Evolutionary conservation across 1,140 invertebrate species (phyloP), one percentile per base, ranked within the genome.

Genomic region (Caenorhabditis brenneri): DNA sequence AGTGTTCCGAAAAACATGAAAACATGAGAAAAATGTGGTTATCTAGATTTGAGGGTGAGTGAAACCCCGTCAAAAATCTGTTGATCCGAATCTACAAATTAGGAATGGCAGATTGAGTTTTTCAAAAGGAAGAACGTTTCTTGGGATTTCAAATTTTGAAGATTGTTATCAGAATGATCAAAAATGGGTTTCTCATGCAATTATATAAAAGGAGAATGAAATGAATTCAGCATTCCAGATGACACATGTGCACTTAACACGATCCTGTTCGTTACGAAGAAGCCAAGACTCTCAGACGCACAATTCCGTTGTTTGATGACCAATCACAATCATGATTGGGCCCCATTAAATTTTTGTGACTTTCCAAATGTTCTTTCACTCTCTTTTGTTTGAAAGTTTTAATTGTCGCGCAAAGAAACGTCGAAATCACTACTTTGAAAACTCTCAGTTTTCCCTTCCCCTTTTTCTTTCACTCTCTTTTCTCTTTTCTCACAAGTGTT

Each of bases 291-390:
- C 65, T 6, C 65, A 74, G 36, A 74, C 65, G n/a, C 65, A 74
- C 65, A 74, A 74, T 74, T 74, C 65, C 65, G 65, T 74, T 74
- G 65, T 74, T 46, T 74, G 65, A 74, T 24, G 58, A 22, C 58
- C 16, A 65, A 65, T 65, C 58, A 36, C 12, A 74, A 74, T 36
- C 60, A 36, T 46, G 65, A 74, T 74, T 39, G n/a, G 36, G 65
- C 36, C 10, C 33, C 22, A 74, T 74, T 74, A 74, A n/a, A 55
- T 22, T 22, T 65, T 74, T 74, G 65, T 74, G 65, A 74, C 65
- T 42, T 74, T 74, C 65, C 36, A 42, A 65, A 65, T 74, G 65
- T 55, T n/a, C 53, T 27, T 46, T 36, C 39, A 42, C 39, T 65
- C 31, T 22, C n/a, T 31, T 74, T 74, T 46, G 27, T 74, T 74